phyloP scores from a whole-genome alignment of 2,113 vertebrate genomes.

The Cnemophilus loriae region DNA sequence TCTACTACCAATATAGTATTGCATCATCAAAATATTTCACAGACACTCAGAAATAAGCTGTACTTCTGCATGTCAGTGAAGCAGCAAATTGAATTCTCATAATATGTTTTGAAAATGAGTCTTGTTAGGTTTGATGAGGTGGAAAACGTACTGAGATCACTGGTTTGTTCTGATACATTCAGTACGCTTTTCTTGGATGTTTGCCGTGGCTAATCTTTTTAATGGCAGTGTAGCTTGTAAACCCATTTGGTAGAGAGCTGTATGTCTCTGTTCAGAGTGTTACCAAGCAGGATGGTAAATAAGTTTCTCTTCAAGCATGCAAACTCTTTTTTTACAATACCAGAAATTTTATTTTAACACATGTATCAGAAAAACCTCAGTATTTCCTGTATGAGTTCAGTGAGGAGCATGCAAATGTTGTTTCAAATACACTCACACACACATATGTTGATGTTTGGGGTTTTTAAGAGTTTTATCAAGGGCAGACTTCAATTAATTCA shows the following conservation, averaged over 20 bases:
- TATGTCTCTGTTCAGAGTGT: neutral
- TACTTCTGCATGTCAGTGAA: constrained; percentile 70
- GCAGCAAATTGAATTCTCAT: constrained; percentile 88
- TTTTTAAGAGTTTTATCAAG: neutral
- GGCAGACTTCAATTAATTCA: neutral
- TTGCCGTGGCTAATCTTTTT: constrained; percentile 81
- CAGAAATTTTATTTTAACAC: constrained; percentile 29
- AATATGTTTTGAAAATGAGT: constrained; percentile 79
- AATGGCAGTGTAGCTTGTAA: constrained; percentile 77
- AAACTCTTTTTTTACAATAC: constrained; percentile 19
- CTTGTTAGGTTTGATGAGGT: constrained; percentile 81
- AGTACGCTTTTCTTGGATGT: constrained; percentile 71
- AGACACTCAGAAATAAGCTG: constrained; percentile 57
- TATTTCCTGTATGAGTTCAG: neutral
- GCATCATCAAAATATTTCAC: constrained; percentile 32
- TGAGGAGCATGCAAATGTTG: neutral
- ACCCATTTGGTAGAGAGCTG: constrained; percentile 67
- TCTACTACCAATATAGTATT: neutral
- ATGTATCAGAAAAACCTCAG: neutral
- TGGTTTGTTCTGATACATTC: constrained; percentile 76
- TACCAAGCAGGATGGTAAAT: constrained; percentile 56
- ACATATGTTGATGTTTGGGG: neutral
- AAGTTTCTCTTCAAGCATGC: constrained; percentile 63
- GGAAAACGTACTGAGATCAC: constrained; percentile 78
- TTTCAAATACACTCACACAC: neutral